Evolutionary conservation across 1,140 invertebrate species (phyloP), one percentile per base, ranked within the genome.

Genomic region (Drosophila kohkoa): DNA sequence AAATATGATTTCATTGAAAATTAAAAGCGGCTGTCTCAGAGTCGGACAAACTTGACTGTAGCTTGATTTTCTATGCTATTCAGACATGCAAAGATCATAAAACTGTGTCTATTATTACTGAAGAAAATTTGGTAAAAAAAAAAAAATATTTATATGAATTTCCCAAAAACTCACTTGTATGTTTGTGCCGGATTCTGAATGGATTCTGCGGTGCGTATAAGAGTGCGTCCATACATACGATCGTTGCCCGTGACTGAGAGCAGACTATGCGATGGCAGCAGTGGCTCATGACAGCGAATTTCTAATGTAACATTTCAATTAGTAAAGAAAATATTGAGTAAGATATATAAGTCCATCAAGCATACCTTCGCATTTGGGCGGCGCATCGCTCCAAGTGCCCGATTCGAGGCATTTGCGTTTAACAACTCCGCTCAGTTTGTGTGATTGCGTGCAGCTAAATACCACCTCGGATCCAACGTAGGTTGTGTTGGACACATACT

Each of bases 231-330:
- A 82, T 97, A 97, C 94, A 96, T 96, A 32, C 97, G 94, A 82
- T 98, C 97, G 90, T 98, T 98, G n/a, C 96, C 96, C 0, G 96
- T 97, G 6, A 98, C 96, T 0, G 97, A 97, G 0, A 98, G 93
- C 8, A 98, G 96, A 48, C 97, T 96, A 83, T 98, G 96, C 35
- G 95, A 95, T 0, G 97, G 96, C 11, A 97, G 93, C 3, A 96
- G 93, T 0, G 97, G 97, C 72, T 98, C 96, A 0, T 95, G 94
- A 80, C 98, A 98, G 49, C 97, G 94, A 73, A 98, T 97, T 93
- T 98, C 97, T 92, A 20, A 74, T 32, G 5, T 20, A 38, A 28
- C 32, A 4, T 58, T 43, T 25, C 1, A 13, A 48, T 41, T 6
- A 49, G 20, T 25, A 4, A 25, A 25, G 20, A 25, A 25, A 25